Conservation (phyloP, 2,113 vertebrate species). For the Lutjanus erythropterus region DNA sequence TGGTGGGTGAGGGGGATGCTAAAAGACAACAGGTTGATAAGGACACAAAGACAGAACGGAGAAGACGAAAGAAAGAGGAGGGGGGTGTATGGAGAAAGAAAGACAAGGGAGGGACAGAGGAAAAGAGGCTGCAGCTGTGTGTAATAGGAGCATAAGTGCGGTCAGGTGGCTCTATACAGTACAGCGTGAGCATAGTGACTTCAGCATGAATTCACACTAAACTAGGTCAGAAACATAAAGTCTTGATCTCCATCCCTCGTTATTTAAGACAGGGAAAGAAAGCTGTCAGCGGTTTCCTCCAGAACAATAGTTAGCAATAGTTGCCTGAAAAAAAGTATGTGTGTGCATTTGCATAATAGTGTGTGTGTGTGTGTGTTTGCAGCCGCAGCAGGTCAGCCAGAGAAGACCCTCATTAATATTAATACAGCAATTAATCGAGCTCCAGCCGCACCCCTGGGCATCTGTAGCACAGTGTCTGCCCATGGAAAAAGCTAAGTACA, state of each 20-base stretch:
- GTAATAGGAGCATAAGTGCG: slow-evolving; percentile 1
- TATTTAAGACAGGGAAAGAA: slow-evolving; percentile 7
- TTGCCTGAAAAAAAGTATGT: slow-evolving; percentile 4
- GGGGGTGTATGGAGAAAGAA: not conserved
- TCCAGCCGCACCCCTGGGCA: slow-evolving; percentile 41
- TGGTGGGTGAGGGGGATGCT: not conserved
- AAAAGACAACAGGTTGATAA: slow-evolving; percentile 37
- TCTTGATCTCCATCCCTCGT: slow-evolving; percentile 3
- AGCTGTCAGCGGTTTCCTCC: not conserved
- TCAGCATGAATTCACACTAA: slow-evolving; percentile 49
- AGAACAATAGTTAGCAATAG: slow-evolving; percentile 30
- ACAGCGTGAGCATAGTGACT: not conserved
- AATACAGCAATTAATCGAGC: slow-evolving; percentile 74
- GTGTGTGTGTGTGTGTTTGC: slow-evolving; percentile 14
- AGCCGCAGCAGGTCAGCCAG: slow-evolving; percentile 59
- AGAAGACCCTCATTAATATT: slow-evolving; percentile 81
- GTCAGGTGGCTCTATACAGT: slow-evolving; percentile 19
- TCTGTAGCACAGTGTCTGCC: slow-evolving; percentile 44
- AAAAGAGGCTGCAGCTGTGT: slow-evolving; percentile 35
- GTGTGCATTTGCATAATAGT: not conserved
- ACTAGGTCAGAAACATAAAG: slow-evolving; percentile 63
- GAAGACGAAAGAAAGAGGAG: slow-evolving; percentile 5
- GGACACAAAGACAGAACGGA: not conserved
- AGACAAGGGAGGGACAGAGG: slow-evolving; percentile 1
- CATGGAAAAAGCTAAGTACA: slow-evolving; percentile 37